Evolutionary conservation across 37 sponge, comb jelly and placozoan genomes (phyloP), one percentile per base, ranked within the genome.

Genomic region (Ianthella basta): DNA sequence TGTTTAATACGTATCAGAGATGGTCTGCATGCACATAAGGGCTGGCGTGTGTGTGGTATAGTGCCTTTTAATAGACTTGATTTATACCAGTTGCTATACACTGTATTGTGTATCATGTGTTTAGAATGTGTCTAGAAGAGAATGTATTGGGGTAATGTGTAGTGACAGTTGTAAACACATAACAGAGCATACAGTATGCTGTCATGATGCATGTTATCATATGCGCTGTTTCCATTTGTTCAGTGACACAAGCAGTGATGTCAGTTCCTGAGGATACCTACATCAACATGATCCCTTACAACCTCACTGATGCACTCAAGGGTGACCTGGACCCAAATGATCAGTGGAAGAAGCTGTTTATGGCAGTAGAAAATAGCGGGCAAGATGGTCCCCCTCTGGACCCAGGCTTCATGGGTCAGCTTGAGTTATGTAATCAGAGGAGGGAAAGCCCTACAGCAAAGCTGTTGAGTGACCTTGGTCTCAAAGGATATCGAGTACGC

Each of bases 401-500:
- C 6, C 66, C 66, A 29, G 66, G 23, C 6, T 64, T 20, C 27
- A 10, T 10, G 66, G 13, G 23, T 21, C 8, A 29, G 23, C 66
- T 64, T 10, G 23, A 16, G 14, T 29, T 29, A 24, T 64, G 66
- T 16, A 10, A 10, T 30, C 13, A 64, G 27, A 24, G 66, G 23
- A 64, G 66, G 23, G 29, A 64, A 30, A 64, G 66, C 27, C 66
- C 66, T 20, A 64, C 66, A 29, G 66, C 23, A 64, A 10, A 8
- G 27, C 66, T 64, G 21, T 64, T 64, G 23, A 64, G 23, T 30
- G 70, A 30, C 18, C 70, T 69, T 16, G 66, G 66, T 64, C 66
- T 29, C 20, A 64, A 64, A 64, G 66, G 66, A 64, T 64, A 64
- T 64, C 23, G 27, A 64, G 66, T 64, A 8, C 8, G 6, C 8